These are phyloP conservation scores for Choristoneura fumiferana DNA, from an alignment of 1,140 invertebrate genomes.

Conservation along the genomic window DNA sequence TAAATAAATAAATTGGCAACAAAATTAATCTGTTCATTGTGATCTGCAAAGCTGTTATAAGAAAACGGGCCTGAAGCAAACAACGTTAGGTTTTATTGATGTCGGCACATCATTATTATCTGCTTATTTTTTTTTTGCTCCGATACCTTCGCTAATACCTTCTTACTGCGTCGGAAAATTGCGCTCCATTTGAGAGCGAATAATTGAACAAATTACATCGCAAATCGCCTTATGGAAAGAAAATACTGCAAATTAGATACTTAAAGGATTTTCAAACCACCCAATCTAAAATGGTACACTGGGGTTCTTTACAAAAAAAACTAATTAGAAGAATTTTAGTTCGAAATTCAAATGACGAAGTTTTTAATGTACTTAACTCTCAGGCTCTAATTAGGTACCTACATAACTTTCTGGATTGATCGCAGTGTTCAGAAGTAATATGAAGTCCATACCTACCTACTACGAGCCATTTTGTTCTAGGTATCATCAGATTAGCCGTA, in stretches of 20 bases:
- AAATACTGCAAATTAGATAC: slow-evolving; percentile 63
- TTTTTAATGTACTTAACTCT: too few species aligned
- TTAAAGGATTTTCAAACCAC: slow-evolving; percentile 51
- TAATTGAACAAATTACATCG: slow-evolving; percentile 62
- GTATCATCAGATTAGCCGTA: too few species aligned
- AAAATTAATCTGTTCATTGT: not conserved
- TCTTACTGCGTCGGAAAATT: slow-evolving; percentile 53
- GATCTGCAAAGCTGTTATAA: not conserved
- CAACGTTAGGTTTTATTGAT: slow-evolving; percentile 43
- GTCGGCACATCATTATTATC: slow-evolving; percentile 56
- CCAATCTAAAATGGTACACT: slow-evolving; percentile 14
- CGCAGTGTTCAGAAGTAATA: too few species aligned
- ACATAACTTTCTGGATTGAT: too few species aligned
- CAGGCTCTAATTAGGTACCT: too few species aligned
- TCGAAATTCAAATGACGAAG: too few species aligned
- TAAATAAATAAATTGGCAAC: too few species aligned
- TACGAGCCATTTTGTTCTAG: too few species aligned
- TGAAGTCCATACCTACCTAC: too few species aligned
- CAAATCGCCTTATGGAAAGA: slow-evolving; percentile 60
- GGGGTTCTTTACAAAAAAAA: too few species aligned
- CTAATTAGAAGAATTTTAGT: too few species aligned
- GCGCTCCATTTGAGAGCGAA: slow-evolving; percentile 56
- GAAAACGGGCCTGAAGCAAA: slow-evolving; percentile 23
- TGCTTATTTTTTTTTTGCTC: slow-evolving; percentile 53
- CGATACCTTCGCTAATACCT: slow-evolving; percentile 50